A percentile compares a stretch with the other conserved stretches of the same genome.
Conservation (phyloP, 2,113 vertebrate genomes). For the Rhinoptilus africanus region DNA sequence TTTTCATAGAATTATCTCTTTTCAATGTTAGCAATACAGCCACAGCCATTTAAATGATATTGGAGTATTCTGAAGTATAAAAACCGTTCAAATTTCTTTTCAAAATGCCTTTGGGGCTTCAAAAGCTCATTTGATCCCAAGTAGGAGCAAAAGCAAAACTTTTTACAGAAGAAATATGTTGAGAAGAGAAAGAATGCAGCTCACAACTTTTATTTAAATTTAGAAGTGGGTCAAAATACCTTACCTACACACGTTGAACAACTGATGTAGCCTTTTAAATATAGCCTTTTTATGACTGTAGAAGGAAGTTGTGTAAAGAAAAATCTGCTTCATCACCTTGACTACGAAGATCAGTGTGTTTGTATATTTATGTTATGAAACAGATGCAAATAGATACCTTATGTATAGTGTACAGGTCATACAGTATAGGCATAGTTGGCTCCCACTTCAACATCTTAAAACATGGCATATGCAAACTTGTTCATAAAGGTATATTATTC, state of each 20-base stretch:
- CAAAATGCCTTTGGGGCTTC: neutral
- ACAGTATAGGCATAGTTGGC: neutral
- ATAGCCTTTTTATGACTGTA: neutral
- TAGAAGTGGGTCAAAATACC: neutral
- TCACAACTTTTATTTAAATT: neutral
- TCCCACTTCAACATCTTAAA: neutral
- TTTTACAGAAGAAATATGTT: neutral
- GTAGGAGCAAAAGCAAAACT: neutral
- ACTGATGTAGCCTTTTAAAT: neutral
- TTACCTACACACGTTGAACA: neutral
- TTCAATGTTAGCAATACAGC: neutral
- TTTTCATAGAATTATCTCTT: neutral
- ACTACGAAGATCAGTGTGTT: neutral
- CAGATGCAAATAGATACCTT: neutral
- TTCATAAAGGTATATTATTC: neutral
- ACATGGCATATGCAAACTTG: neutral
- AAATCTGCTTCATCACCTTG: neutral
- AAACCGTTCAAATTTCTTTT: neutral
- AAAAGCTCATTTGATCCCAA: neutral
- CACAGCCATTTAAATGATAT: neutral
- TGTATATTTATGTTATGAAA: neutral
- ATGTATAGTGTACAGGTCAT: neutral
- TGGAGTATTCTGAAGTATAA: neutral
- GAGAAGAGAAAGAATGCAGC: neutral
- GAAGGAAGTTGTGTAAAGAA: neutral